Evolutionary conservation across 2,888 invertebrate species (phyloP).

Genomic region (Cataglyphis livida): DNA sequence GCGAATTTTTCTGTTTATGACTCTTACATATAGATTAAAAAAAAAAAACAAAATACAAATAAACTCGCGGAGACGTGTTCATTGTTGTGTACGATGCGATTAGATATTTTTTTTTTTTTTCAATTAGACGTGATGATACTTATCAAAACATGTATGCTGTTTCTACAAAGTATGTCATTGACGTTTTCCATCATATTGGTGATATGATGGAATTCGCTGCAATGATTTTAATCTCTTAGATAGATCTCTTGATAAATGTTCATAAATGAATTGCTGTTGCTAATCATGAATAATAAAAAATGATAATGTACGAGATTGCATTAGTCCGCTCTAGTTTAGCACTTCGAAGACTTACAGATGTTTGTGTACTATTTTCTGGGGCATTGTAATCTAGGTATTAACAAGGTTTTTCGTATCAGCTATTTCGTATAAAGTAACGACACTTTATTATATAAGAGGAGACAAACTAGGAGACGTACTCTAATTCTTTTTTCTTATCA

Average conservation of each 20-base stretch:
- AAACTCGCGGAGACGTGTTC: no score
- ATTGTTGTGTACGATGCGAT: no score
- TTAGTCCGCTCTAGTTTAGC: not conserved
- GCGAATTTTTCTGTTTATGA: not conserved
- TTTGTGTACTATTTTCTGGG: conserved; percentile 2
- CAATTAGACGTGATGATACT: no score
- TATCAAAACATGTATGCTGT: no score
- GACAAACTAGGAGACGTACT: not conserved
- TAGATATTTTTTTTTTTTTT: no score
- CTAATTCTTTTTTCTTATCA: not conserved
- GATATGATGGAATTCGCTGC: not conserved
- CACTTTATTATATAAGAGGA: conserved; percentile 1
- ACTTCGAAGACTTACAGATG: not conserved
- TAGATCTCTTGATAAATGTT: not conserved
- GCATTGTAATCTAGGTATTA: not conserved
- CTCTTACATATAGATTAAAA: not conserved
- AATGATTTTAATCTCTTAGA: not conserved
- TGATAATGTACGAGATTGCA: not conserved
- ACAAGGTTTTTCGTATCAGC: not conserved
- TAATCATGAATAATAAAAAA: not conserved
- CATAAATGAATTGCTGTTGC: not conserved
- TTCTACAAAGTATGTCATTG: not conserved
- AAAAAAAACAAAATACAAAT: not conserved
- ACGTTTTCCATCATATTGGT: not conserved
- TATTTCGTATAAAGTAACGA: not conserved